Base-by-base conservation (phyloP, 1,140 invertebrate species). In the Zaprionus kolodkinae region DNA sequence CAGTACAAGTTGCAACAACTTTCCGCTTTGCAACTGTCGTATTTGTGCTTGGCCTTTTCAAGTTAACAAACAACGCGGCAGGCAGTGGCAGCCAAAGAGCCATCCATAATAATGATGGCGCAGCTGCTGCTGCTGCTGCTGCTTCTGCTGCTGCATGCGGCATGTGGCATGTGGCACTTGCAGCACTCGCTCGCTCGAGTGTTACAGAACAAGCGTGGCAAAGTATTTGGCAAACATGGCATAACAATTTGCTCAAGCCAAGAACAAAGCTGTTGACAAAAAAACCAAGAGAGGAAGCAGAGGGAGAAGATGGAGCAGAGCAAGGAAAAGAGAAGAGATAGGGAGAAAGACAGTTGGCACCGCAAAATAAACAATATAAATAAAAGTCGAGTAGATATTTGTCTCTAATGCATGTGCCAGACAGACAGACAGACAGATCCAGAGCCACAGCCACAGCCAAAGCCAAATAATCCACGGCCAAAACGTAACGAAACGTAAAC, bases 221-320 rank as follows among this genome's bases (percentile, higher is more conserved):
- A 85, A 78, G 82, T 80, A 85, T 85, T 86, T 87, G 82, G 79
- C 82, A 86, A 87, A 86, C 82, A 85, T 72, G 82, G 79, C 85
- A 85, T 85, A 85, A 85, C 82, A 86, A 86, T 86, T 86, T 86
- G 78, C 76, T 75, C 54, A 57, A 71, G 25, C 78, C 72, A 79
- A 56, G 72, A 71, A 74, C 73, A 78, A 81, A 78, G 66, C 81
- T 85, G 81, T 85, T 84, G 81, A 85, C 81, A 83, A 66, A 54
- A 72, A 40, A 45, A 30, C 12, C 1, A 50, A 76, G 48, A 38
- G n/a, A 17, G 27, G 27, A 17, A 21, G 27, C 3, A 3, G 11
- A 48, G 33, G 43, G 30, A 6, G 54, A 5, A 3, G 7, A 15
- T 6, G n/a, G 13, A n/a, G 40, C 0, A 15, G 13, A 45, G 9